Conservation (phyloP, 1,140 invertebrate species). For the Halesus radiatus region DNA sequence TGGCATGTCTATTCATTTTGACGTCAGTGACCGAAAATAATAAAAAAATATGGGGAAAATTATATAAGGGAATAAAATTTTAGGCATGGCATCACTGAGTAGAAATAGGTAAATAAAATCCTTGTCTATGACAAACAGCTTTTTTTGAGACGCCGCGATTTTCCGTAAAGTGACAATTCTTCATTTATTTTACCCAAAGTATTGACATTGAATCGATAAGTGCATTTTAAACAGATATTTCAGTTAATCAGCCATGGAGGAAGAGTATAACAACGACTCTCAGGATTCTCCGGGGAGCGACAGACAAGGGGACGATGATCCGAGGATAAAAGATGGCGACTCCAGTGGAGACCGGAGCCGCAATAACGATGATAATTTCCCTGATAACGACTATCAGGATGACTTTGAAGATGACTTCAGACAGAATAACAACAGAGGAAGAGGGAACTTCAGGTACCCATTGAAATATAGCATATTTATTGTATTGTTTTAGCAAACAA, state of each 20-base stretch:
- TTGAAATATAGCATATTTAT: neutral
- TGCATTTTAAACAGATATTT: neutral
- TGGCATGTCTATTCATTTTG: too few relatives aligned
- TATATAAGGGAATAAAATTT: too few relatives aligned
- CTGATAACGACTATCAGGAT: slow-evolving; percentile 40
- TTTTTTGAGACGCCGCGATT: too few relatives aligned
- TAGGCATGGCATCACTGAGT: too few relatives aligned
- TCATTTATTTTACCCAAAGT: neutral
- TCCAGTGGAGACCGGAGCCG: neutral
- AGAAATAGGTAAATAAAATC: too few relatives aligned
- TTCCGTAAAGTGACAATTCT: neutral
- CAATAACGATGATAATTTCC: slow-evolving; percentile 31
- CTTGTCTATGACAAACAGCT: too few relatives aligned
- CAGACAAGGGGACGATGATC: slow-evolving; percentile 7
- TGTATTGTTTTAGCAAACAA: neutral
- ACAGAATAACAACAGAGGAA: slow-evolving; percentile 40
- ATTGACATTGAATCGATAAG: neutral
- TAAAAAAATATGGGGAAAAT: too few relatives aligned
- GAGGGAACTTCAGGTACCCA: slow-evolving; percentile 47
- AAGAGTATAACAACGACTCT: slow-evolving; percentile 39
- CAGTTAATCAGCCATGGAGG: slow-evolving; percentile 33
- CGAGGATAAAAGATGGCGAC: slow-evolving; percentile 40
- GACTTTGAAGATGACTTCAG: slow-evolving; percentile 54
- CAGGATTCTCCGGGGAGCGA: slow-evolving; percentile 26
- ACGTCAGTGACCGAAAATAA: too few relatives aligned